Percentiles rank a stretch among this genome's conserved stretches.
Conservation (phyloP, 1,140 invertebrate genomes). For the Hermatobates lingyangjiaoensis region DNA sequence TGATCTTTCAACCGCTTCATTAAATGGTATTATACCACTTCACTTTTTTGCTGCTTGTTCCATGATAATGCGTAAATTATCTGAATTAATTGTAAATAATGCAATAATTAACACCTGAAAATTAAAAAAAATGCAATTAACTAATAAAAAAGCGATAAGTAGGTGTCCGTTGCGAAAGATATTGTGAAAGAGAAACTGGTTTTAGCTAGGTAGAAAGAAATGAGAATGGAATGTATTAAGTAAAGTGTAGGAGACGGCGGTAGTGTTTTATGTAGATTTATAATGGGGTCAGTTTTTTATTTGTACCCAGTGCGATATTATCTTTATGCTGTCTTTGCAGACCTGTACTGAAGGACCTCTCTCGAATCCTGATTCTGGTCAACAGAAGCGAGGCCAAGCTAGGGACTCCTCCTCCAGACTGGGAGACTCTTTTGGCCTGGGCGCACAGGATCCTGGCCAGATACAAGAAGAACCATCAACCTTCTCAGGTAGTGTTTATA, state of each 20-base stretch:
- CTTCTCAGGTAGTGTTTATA: conserved; percentile 31
- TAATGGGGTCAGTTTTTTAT: neutral
- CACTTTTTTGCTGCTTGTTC: too few species aligned
- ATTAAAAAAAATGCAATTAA: too few species aligned
- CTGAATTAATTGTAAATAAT: too few species aligned
- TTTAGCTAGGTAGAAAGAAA: neutral
- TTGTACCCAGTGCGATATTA: neutral
- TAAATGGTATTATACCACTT: too few species aligned
- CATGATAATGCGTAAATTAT: too few species aligned
- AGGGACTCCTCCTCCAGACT: conserved; percentile 49
- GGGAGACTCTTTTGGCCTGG: conserved; percentile 51
- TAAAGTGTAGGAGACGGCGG: neutral
- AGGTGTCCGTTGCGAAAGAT: neutral
- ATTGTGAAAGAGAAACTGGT: neutral
- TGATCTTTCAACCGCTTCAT: too few species aligned
- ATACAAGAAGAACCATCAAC: conserved; percentile 37
- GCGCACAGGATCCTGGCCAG: conserved; percentile 47
- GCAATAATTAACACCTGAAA: too few species aligned
- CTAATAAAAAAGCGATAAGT: too few species aligned
- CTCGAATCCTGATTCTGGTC: conserved; percentile 47
- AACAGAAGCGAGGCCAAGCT: conserved; percentile 45
- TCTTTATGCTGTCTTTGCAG: conserved; percentile 26
- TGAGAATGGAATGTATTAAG: neutral
- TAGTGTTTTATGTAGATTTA: neutral
- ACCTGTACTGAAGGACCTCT: conserved; percentile 50